Base-by-base conservation (phyloP, 2,888 invertebrate species). In the Cheilosia vernalis region DNA sequence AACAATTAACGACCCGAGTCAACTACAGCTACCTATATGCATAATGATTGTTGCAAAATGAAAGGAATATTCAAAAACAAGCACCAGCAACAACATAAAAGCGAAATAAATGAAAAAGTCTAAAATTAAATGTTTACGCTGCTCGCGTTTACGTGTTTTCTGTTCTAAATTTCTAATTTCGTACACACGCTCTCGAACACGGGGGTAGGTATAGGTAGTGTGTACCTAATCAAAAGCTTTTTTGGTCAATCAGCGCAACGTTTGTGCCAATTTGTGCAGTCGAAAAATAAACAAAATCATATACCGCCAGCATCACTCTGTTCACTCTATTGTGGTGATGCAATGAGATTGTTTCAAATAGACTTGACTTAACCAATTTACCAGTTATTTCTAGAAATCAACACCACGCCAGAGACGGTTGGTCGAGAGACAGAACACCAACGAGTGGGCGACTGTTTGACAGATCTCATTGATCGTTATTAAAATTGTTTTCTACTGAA, bases 91-190 rank as follows among this genome's bases (percentile, higher is more conserved):
- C 70, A 70, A 67, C 72, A 78, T 56, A 40, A 66, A 72, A 67
- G 47, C 42, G 40, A 60, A 82, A 58, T 66, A 70, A 77, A 70
- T 58, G 56, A 66, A 51, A 60, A 60, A 56, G 49, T 83, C 83
- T 83, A 83, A 83, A 73, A 40, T 83, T 83, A 83, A 83, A 83
- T 79, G 78, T 83, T 72, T 79, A 83, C 78, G 78, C 49, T 61
- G 70, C 66, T 81, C 53, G 49, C 51, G 77, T 78, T 73, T 67
- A 49, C 33, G 55, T 47, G 60, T 66, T 44, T 55, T 73, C 47
- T 83, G 83, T 56, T 83, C 83, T 83, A 83, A 82, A 78, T 82
- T 82, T 82, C 83, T 78, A 78, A 78, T 72, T 83, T 72, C 19
- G 70, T 77, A 49, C 47, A 51, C 37, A 17, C 15, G 1, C 44